phyloP scores from a whole-genome alignment of 2,797 vertebrate species.

The Carcharodon carcharias region DNA sequence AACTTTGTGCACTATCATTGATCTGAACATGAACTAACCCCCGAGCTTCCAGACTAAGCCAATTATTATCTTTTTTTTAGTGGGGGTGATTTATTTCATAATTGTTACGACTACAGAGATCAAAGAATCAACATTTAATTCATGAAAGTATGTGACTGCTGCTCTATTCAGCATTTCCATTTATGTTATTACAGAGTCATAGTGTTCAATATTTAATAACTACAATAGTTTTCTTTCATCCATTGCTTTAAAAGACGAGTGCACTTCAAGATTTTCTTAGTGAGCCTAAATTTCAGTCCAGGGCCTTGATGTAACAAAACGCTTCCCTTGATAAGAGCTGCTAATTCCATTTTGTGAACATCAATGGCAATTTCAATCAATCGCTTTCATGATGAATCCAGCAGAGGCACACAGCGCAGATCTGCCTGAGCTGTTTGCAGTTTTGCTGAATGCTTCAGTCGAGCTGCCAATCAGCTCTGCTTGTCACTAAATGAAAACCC shows the following conservation, averaged over 20 bases:
- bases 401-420: background rate
- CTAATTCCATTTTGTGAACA: background rate
- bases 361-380: background rate
- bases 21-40: background rate
- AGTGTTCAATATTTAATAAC: slow-evolving; percentile 11
- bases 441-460: background rate
- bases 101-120: background rate
- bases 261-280: background rate
- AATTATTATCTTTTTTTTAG: background rate
- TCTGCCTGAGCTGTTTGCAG: background rate
- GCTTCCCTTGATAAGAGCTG: background rate
- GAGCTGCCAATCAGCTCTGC: background rate
- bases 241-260: background rate
- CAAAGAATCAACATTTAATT: background rate
- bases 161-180: background rate
- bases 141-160: background rate
- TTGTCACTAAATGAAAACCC: background rate
- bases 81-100: background rate
- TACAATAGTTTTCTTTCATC: background rate
- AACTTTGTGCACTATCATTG: background rate
- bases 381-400: background rate
- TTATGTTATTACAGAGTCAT: background rate
- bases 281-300: background rate
- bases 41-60: background rate
- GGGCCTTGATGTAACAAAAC: background rate